These are phyloP conservation scores for Heliconius congener DNA, from an alignment of 1,140 invertebrate species.

Conservation along the genomic window DNA sequence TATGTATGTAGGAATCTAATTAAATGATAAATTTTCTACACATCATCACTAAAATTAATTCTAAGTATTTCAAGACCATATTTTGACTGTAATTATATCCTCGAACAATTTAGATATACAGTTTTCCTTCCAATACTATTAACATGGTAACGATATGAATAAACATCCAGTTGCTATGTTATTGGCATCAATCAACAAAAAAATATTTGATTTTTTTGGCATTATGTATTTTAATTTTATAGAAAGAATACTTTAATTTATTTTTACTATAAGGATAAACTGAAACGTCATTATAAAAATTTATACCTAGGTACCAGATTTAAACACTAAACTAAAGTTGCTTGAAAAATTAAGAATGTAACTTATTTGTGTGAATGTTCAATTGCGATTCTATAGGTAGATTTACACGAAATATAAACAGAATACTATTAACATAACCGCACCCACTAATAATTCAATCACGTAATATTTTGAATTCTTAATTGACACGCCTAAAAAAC, in stretches of 20 bases:
- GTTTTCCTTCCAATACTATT: neutral
- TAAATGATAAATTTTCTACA: too few species aligned
- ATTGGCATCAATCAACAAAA: neutral
- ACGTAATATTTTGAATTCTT: neutral
- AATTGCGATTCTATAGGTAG: neutral
- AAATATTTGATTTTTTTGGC: too few species aligned
- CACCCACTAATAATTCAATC: slow-evolving; percentile 2
- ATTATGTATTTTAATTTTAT: too few species aligned
- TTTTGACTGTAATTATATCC: neutral
- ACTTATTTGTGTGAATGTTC: neutral
- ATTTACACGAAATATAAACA: neutral
- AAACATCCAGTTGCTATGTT: neutral
- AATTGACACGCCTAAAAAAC: slow-evolving; percentile 6
- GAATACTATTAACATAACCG: neutral
- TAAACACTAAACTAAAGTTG: too few species aligned
- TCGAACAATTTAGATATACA: neutral
- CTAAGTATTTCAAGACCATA: neutral
- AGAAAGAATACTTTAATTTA: too few species aligned
- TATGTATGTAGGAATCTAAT: too few species aligned
- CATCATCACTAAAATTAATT: neutral
- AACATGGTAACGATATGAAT: neutral
- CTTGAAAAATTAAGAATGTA: too few species aligned
- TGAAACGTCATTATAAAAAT: too few species aligned
- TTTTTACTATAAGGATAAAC: too few species aligned
- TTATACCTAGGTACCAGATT: too few species aligned